Base-by-base conservation (phyloP, 1,140 invertebrate species). In the Ctenoplectra terminalis region DNA sequence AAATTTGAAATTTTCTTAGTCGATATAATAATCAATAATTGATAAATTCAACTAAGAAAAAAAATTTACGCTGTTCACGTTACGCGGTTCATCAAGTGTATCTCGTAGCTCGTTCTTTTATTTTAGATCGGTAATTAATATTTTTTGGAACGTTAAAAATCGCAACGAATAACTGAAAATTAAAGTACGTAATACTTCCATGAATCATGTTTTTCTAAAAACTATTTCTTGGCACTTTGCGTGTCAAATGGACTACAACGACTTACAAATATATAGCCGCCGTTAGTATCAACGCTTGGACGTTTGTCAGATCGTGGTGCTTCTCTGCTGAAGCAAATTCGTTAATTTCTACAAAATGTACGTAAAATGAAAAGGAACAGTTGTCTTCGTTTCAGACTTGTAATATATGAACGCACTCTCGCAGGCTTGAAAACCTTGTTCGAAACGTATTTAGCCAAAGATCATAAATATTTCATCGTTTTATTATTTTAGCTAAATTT, bases 201-300 rank as follows among this genome's bases (percentile, higher is more conserved):
- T 23, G 8, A 37, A 34, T 63, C 13, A 34, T n/a, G 61, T 1
- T 63, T 37, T 63, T n/a, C 11, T 37, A 1, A n/a, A 37, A 63
- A 37, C n/a, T 34, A 20, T 63, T 63, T n/a, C 13, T 23, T 37
- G 34, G 34, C 34, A 63, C 1, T 11, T 26, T 20, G 7, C 43
- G 6, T 11, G 23, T 48, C 9, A 29, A 31, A 20, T 46, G 8
- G 40, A 46, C 64, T 31, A 61, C 58, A 63, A 60, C 63, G 7
- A 11, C 20, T 9, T 48, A 48, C 26, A 48, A 48, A 67, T 48
- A 31, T 48, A 29, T 48, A 23, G 26, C 7, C 23, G 26, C 8
- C 26, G 43, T 60, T 74, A 20, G 72, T 63, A 75, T 52, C 69
- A 75, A 76, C 37, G 54, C 54, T 84, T 63, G 71, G 46, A 75